These are phyloP conservation scores for Globicephala melas DNA, from an alignment of 2,113 vertebrate genomes.

Conservation along the genomic window DNA sequence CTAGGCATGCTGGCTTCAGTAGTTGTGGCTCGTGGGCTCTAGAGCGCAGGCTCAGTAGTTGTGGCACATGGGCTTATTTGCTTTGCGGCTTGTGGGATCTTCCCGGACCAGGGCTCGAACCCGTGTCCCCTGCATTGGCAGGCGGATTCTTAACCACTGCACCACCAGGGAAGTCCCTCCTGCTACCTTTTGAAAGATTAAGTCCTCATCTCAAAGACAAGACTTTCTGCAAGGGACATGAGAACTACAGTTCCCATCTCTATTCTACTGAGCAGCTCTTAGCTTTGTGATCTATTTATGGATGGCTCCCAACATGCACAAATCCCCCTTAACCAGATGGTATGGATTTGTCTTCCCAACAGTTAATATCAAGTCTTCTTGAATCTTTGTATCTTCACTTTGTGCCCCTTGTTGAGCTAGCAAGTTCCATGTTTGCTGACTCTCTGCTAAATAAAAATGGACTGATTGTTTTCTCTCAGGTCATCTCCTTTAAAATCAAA, in stretches of 20 bases:
- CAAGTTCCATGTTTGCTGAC: background rate
- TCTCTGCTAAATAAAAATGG: slow-evolving; percentile 30
- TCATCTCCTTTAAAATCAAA: background rate
- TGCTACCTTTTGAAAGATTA: background rate
- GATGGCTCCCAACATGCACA: background rate
- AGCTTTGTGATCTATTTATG: background rate
- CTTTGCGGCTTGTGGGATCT: no score
- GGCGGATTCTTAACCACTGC: no score
- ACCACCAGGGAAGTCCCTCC: no score
- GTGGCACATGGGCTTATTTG: no score
- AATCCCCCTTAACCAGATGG: background rate
- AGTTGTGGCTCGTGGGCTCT: no score
- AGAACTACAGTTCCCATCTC: background rate
- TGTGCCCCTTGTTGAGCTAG: background rate
- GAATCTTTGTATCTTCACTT: background rate
- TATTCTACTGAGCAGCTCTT: background rate
- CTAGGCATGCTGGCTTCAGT: no score
- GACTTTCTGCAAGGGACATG: background rate
- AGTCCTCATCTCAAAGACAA: background rate
- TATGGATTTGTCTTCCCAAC: background rate
- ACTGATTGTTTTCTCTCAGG: background rate
- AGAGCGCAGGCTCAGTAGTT: no score
- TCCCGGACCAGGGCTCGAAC: no score
- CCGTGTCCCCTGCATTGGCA: no score
- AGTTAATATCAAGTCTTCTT: background rate